Evolutionary conservation across 2,888 invertebrate genomes (phyloP), one percentile per base, ranked within the genome.

Genomic region (Biston stratarius): DNA sequence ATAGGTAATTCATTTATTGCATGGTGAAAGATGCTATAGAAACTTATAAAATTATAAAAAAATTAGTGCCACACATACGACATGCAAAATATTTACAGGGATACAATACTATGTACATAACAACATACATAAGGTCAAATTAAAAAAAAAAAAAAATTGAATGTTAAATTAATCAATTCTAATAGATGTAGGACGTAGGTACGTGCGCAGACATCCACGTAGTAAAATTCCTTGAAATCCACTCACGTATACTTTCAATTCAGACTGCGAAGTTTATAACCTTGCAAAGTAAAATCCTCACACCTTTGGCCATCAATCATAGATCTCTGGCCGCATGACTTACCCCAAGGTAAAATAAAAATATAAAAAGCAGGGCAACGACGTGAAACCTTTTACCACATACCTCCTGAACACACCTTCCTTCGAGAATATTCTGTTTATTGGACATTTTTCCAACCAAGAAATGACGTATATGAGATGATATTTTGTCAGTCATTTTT

Each of bases 311-410:
- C 44, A 55, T 63, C 62, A 44, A 60, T 63, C 62, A 67, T 59
- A 58, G 15, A 62, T 45, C 42, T 52, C 56, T 12, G 6, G n/a
- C 52, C 49, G n/a, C 55, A 60, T 59, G 59, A 40, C 44, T 68
- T 58, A 49, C 60, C n/a, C 60, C 38, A 24, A 60, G 51, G 51
- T 64, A 51, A 60, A 49, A 67, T 62, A 62, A 67, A 67, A 57
- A 68, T 60, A 57, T 60, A 55, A 67, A 45, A 60, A 49, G 51
- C 51, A 61, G 15, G 15, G 60, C 51, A 53, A 59, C 42, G 66
- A 47, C 47, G 62, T 58, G 62, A 62, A 62, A 67, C 58, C 67
- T 55, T 62, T 67, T 15, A 56, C 62, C 58, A 9, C 53, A 24
- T 34, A 57, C 47, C 48, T 58, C 34, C 34, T 12, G 5, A 36